phyloP scores from a whole-genome alignment of 1,140 invertebrate species.

The Myzus persicae region DNA sequence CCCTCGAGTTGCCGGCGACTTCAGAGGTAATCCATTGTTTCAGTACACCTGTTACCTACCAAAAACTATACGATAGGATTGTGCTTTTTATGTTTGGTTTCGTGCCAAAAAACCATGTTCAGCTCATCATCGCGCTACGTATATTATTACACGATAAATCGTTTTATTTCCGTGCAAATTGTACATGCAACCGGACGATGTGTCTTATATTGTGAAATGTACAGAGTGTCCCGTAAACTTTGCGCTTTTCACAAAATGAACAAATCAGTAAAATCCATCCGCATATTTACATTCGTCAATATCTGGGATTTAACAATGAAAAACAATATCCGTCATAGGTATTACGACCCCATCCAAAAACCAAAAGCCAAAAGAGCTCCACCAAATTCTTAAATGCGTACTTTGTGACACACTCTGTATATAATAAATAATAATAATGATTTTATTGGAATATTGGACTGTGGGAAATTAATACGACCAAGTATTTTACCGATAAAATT shows the following conservation, averaged over 20 bases:
- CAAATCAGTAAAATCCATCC: no score
- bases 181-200: background rate
- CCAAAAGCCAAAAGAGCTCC: no score
- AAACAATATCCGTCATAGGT: no score
- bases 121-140: no score
- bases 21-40: slow-evolving; percentile 30
- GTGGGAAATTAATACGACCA: background rate
- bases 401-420: no score
- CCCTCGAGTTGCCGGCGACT: background rate
- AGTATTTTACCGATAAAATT: background rate
- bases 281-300: no score
- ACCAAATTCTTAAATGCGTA: no score
- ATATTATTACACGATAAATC: background rate
- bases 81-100: background rate
- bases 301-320: no score
- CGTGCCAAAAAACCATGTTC: background rate
- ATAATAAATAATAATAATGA: background rate
- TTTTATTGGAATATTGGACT: background rate
- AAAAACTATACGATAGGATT: background rate
- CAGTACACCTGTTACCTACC: background rate
- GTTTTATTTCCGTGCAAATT: background rate
- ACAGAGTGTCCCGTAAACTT: no score
- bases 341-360: no score
- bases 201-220: background rate
- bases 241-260: no score